Conservation (phyloP, 2,888 invertebrate genomes). For the Meteorus cinctellus region DNA sequence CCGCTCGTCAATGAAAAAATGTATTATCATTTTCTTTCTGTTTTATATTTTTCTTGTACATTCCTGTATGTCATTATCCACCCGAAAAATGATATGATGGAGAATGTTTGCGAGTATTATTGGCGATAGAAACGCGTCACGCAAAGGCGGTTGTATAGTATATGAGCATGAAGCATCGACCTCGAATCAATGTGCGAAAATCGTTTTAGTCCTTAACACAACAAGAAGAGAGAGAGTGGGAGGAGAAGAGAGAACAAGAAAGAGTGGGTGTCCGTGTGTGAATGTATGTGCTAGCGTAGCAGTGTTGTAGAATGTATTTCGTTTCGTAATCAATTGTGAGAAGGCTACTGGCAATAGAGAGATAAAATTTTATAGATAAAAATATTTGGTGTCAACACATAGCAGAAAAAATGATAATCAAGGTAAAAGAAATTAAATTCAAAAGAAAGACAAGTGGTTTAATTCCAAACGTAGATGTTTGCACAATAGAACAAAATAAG, state of each 20-base stretch:
- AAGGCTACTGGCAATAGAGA: background rate
- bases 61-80: background rate
- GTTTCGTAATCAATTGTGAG: background rate
- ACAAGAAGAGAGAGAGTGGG: background rate
- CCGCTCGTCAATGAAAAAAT: background rate
- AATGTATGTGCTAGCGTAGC: background rate
- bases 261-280: background rate
- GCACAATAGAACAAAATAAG: background rate
- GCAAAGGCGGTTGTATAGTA: constrained; percentile 18
- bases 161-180: constrained; percentile 30
- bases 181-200: constrained; percentile 39
- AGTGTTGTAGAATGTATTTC: background rate
- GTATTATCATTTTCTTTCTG: background rate
- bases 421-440: background rate
- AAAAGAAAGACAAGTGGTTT: background rate
- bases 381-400: background rate
- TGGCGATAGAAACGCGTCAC: constrained; percentile 5
- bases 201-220: constrained; percentile 2
- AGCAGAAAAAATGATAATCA: constrained; percentile 2
- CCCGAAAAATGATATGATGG: background rate
- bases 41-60: background rate
- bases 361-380: constrained; percentile 20
- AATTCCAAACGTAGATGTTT: background rate
- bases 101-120: background rate
- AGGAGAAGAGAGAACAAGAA: background rate